Conservation (phyloP, 1,140 invertebrate genomes). For the Drosophila repletoides region DNA sequence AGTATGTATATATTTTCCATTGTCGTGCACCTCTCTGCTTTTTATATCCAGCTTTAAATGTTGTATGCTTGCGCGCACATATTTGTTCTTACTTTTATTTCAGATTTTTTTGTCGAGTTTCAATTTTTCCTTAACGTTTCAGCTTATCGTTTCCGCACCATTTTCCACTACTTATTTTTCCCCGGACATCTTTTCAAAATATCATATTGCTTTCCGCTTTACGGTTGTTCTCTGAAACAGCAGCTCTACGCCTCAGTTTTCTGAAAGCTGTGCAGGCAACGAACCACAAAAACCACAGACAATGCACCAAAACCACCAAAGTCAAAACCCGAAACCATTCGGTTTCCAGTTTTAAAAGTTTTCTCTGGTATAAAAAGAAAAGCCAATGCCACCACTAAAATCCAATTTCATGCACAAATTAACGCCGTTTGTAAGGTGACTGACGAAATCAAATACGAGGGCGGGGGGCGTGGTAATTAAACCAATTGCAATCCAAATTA, state of each 20-base stretch:
- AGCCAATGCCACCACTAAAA: constrained; percentile 19
- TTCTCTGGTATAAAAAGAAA: neutral
- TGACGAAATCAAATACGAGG: neutral
- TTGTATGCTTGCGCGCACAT: neutral
- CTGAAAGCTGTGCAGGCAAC: neutral
- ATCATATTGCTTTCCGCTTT: neutral
- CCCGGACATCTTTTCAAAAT: constrained; percentile 3
- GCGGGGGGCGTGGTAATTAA: constrained; percentile 19
- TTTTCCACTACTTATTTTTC: constrained; percentile 27
- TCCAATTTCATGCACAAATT: constrained; percentile 65
- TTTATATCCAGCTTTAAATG: neutral
- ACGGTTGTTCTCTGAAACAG: neutral
- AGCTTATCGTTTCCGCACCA: constrained; percentile 14
- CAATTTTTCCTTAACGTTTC: neutral
- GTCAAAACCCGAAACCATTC: neutral
- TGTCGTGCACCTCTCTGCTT: neutral
- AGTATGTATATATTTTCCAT: neutral
- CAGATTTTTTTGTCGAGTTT: constrained; percentile 6
- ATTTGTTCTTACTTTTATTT: neutral
- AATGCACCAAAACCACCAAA: constrained; percentile 21
- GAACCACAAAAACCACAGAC: constrained; percentile 29
- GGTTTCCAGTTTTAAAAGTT: constrained; percentile 1
- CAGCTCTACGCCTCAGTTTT: constrained; percentile 15
- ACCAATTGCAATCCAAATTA: constrained; percentile 2
- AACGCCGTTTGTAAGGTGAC: constrained; percentile 12